Conservation (phyloP, 2,113 vertebrate genomes). For the Mixornis gularis region DNA sequence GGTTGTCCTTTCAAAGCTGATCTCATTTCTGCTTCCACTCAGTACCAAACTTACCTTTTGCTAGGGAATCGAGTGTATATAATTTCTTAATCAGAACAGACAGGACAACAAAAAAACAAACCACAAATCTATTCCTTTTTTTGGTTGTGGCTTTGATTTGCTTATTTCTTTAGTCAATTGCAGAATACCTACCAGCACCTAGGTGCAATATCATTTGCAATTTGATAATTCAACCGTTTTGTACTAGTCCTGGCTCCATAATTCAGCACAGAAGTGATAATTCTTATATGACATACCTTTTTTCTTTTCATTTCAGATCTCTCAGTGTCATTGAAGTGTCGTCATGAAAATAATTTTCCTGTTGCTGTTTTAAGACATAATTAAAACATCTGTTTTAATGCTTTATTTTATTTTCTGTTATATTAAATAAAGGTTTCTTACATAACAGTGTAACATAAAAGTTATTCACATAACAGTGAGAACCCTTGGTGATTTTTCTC, state of each 20-base stretch:
- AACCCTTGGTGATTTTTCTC: neutral
- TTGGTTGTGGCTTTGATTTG: neutral
- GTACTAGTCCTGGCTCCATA: neutral
- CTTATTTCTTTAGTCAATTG: neutral
- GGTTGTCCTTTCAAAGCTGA: neutral
- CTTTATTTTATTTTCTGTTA: neutral
- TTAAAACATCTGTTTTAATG: neutral
- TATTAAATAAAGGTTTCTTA: neutral
- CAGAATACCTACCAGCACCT: neutral
- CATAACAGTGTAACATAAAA: neutral
- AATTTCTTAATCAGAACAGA: neutral
- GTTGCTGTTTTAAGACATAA: neutral
- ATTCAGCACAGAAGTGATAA: neutral
- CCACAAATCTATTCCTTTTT: neutral
- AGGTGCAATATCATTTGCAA: neutral
- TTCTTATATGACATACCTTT: neutral
- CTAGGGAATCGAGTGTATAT: neutral
- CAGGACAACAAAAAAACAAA: neutral
- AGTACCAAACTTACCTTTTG: neutral
- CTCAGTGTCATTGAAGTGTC: neutral
- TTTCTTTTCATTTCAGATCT: neutral
- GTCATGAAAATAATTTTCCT: neutral
- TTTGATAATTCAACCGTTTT: neutral
- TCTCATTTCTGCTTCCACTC: neutral
- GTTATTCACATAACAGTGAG: neutral